These are phyloP conservation scores for Salvator merianae DNA, from an alignment of 2,113 vertebrate species.

Conservation along the genomic window DNA sequence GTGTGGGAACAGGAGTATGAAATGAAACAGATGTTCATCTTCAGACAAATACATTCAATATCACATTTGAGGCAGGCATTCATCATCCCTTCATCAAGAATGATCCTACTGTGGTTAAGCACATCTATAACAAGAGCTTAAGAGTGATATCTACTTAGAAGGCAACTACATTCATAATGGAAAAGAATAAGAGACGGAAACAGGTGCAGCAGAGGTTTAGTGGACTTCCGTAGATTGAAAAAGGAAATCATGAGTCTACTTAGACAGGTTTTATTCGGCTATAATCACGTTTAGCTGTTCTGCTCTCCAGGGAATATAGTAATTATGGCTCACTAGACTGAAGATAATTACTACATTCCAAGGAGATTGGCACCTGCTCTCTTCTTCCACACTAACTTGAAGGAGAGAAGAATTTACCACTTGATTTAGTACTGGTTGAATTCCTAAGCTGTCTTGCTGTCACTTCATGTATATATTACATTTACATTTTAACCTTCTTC, in stretches of 20 bases:
- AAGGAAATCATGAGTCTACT: constrained; percentile 12
- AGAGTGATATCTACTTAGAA: constrained; percentile 11
- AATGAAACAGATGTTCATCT: constrained; percentile 37
- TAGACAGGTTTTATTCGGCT: constrained; percentile 25
- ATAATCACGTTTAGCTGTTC: constrained; percentile 17
- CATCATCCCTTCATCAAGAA: constrained; percentile 18
- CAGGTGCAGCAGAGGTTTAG: constrained; percentile 5
- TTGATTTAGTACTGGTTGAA: background rate
- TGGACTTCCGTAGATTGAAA: constrained; percentile 26
- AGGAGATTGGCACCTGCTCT: background rate
- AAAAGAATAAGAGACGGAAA: constrained; percentile 1
- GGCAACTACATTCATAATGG: constrained; percentile 5
- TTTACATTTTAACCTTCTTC: too few relatives aligned
- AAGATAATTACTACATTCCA: constrained; percentile 7
- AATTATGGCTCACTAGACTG: constrained; percentile 11
- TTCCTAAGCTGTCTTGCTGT: background rate
- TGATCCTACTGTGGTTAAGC: background rate
- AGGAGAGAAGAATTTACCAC: background rate
- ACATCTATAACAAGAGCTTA: background rate
- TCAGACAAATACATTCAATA: constrained; percentile 23
- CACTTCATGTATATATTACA: background rate
- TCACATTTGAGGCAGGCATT: constrained; percentile 9
- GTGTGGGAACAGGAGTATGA: background rate
- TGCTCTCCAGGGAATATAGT: background rate
- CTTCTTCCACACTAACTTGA: background rate